Conservation (phyloP, 2,797 vertebrate species). For the Nothura maculosa region DNA sequence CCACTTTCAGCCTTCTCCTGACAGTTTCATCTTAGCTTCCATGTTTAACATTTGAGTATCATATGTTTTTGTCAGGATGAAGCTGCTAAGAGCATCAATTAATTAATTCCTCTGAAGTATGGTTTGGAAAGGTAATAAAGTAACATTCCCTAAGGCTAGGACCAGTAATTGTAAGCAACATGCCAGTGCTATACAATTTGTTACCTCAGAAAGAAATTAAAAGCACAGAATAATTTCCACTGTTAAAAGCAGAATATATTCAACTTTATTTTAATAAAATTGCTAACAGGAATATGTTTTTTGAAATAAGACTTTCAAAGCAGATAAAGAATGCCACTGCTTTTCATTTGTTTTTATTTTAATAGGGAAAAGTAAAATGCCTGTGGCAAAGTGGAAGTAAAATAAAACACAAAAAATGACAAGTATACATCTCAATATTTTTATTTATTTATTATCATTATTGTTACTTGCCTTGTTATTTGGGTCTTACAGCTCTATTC, state of each 20-base stretch:
- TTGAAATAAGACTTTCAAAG: slow-evolving; percentile 36
- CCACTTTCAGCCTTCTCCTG: slow-evolving; percentile 86
- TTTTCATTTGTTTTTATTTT: slow-evolving; percentile 72
- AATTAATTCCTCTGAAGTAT: slow-evolving; percentile 88
- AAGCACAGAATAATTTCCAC: slow-evolving; percentile 60
- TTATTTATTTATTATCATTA: slow-evolving; percentile 65
- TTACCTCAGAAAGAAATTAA: slow-evolving; percentile 78
- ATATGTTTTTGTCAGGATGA: slow-evolving; percentile 90
- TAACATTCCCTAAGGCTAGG: slow-evolving; percentile 83
- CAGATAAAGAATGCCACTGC: neutral
- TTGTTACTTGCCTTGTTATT: slow-evolving; percentile 53
- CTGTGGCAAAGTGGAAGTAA: slow-evolving; percentile 59
- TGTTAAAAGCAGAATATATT: slow-evolving; percentile 44
- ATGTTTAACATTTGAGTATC: slow-evolving; percentile 90
- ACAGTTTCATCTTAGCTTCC: slow-evolving; percentile 90
- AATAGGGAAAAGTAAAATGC: slow-evolving; percentile 22
- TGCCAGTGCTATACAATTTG: slow-evolving; percentile 68
- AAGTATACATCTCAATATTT: neutral
- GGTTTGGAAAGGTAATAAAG: slow-evolving; percentile 87
- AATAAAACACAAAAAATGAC: slow-evolving; percentile 37
- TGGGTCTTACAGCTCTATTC: slow-evolving; percentile 9
- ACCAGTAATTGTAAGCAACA: slow-evolving; percentile 78
- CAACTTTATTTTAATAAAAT: slow-evolving; percentile 63
- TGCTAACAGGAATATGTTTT: neutral
- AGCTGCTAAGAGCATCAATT: slow-evolving; percentile 86